These are phyloP conservation scores for Rugalucina vietnamica DNA, from an alignment of 2,888 invertebrate species.

Conservation along the genomic window DNA sequence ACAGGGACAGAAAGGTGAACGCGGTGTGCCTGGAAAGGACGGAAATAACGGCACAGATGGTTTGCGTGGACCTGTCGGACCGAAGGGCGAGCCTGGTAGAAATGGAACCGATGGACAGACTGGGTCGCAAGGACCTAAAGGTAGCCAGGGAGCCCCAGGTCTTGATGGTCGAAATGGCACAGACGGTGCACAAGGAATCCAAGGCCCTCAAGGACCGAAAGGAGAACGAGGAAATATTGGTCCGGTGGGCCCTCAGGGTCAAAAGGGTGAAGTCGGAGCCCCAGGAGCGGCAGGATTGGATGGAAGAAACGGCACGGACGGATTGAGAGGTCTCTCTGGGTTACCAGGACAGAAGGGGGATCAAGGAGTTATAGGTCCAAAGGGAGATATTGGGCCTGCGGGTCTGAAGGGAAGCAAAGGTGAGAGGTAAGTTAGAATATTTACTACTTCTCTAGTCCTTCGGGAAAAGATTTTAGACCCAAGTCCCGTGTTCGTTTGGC, in stretches of 20 bases:
- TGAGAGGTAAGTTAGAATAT: conserved; percentile 36
- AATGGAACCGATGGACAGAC: no score
- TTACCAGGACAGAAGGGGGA: conserved; percentile 40
- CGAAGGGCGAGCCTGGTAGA: conserved; percentile 36
- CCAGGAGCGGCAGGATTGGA: conserved; percentile 19
- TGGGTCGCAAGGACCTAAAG: conserved; percentile 12
- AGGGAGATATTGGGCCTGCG: conserved; percentile 31
- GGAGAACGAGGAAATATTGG: no score
- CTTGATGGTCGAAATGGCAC: conserved; percentile 42
- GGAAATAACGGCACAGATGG: conserved; percentile 41
- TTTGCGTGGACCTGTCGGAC: conserved; percentile 38
- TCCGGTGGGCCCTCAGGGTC: no score
- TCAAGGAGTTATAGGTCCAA: conserved; percentile 32
- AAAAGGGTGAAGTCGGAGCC: conserved; percentile 47
- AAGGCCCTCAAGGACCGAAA: conserved; percentile 37
- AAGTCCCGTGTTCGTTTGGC: no score
- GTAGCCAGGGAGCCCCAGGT: conserved; percentile 54
- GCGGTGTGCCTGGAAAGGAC: background rate
- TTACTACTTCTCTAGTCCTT: no score
- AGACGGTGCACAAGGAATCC: conserved; percentile 31
- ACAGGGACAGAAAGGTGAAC: background rate
- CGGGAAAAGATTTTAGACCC: no score
- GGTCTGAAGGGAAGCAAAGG: conserved; percentile 54
- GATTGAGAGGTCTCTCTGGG: conserved; percentile 29
- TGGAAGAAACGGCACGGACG: conserved; percentile 16